phyloP scores from a whole-genome alignment of 1,140 invertebrate species.

The Charaxes varanes region DNA sequence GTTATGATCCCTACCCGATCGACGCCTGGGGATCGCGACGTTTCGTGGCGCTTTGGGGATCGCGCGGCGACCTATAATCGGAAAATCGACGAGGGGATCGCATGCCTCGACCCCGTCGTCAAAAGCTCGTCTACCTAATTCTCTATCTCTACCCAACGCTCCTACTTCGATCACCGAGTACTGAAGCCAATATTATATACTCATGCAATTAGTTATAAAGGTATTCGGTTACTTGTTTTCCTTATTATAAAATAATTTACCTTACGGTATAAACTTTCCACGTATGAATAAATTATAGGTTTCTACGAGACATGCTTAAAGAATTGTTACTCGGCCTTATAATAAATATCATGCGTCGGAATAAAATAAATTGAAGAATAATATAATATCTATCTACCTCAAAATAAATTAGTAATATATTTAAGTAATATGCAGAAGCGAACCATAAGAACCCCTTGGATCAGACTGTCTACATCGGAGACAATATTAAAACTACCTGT shows the following conservation, averaged over 20 bases:
- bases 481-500: slow-evolving; percentile 7
- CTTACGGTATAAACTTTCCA: no score
- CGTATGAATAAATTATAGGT: no score
- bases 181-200: slow-evolving; percentile 13
- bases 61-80: slow-evolving; percentile 1
- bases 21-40: no score
- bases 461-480: slow-evolving; percentile 46
- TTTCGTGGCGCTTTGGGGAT: slow-evolving; percentile 7
- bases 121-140: slow-evolving; percentile 16
- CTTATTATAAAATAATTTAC: slow-evolving; percentile 3
- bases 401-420: slow-evolving; percentile 41
- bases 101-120: no score
- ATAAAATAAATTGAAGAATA: slow-evolving; percentile 31
- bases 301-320: slow-evolving; percentile 43
- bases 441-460: slow-evolving; percentile 47
- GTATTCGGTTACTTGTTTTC: background rate
- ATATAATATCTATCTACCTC: slow-evolving; percentile 44
- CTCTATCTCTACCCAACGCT: slow-evolving; percentile 20
- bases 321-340: slow-evolving; percentile 26
- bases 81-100: slow-evolving; percentile 9
- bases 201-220: slow-evolving; percentile 15
- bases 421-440: slow-evolving; percentile 36
- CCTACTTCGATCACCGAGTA: slow-evolving; percentile 5
- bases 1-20: no score
- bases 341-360: slow-evolving; percentile 50